Conservation (phyloP, 2,113 vertebrate genomes). For the Microtus richardsoni region DNA sequence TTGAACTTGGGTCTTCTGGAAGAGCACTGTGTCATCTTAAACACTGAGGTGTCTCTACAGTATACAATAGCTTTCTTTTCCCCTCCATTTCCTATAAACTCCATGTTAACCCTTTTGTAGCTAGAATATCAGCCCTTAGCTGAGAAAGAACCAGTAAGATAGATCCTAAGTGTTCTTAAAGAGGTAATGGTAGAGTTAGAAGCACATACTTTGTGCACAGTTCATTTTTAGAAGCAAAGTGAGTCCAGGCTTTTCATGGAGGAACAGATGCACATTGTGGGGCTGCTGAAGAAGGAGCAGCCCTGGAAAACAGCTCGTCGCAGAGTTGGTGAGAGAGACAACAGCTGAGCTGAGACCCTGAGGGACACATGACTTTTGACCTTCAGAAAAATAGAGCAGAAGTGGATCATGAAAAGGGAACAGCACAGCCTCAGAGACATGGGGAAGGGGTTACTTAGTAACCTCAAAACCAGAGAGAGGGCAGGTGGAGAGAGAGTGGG, state of each 20-base stretch:
- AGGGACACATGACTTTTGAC: not conserved
- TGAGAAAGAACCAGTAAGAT: not conserved
- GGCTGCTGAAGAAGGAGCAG: not conserved
- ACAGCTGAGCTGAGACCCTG: not conserved
- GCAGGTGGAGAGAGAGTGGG: not conserved
- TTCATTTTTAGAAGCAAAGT: constrained; percentile 4
- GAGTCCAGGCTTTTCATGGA: not conserved
- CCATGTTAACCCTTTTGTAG: not conserved
- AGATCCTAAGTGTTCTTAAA: not conserved
- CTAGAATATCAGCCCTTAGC: not conserved
- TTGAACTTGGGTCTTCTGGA: not conserved
- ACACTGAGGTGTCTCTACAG: not conserved
- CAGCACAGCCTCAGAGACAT: not conserved
- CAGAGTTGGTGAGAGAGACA: not conserved
- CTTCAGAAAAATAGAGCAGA: not conserved
- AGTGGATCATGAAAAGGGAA: not conserved
- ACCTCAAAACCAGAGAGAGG: not conserved
- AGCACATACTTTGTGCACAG: not conserved
- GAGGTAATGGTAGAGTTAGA: not conserved
- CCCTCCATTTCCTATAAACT: not conserved
- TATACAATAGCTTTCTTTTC: not conserved
- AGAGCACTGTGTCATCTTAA: not conserved
- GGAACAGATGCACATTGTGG: not conserved
- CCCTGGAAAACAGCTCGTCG: not conserved
- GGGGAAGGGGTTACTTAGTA: not conserved